Base-by-base conservation (phyloP, 1,140 invertebrate species). In the Augochlora pura region DNA sequence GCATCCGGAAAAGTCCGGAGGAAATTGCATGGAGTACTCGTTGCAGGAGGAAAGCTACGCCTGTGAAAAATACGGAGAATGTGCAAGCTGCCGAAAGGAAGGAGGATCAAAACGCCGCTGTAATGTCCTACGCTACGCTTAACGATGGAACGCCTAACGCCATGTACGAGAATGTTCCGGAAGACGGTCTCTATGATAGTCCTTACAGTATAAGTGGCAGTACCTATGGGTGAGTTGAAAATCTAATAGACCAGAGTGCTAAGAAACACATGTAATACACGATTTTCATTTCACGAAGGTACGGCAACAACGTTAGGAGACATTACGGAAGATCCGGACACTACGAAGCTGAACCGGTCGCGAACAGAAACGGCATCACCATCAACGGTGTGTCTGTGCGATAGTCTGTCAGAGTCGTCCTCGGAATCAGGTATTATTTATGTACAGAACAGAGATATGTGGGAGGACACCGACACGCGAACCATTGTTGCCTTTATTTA, bases 31-130 rank as follows among this genome's bases (percentile, higher is more conserved):
- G 80, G 66, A 89, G 77, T 74, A n/a, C n/a, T 74, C 87, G 75
- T 90, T 92, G 23, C 84, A 96, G 96, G 60, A 95, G 96, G 71
- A 97, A 97, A 94, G 96, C 96, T 69, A 95, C 96, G 25, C 96
- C 97, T 1, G 96, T 97, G 0, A 98, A 97, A 90, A 97, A 97
- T 87, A 97, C 97, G 0, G 97, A 97, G 90, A 97, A 97, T 85
- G 95, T 98, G 14, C 96, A 97, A 93, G 96, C 96, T 1, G 96
- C 96, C 2, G 96, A 97, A 86, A 93, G 96, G 38, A 97, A 97
- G 90, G 96, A 97, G 91, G 96, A 97, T 85, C 95, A 96, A 87
- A 97, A 96, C 87, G 96, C 97, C 0, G 96, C 96, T 0, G 96
- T 97, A 0, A 97, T 97, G 96, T 97, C 96, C 49, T 97, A 97